These are phyloP conservation scores for Xenopus borealis DNA, from an alignment of 2,113 vertebrate genomes.

Conservation along the genomic window DNA sequence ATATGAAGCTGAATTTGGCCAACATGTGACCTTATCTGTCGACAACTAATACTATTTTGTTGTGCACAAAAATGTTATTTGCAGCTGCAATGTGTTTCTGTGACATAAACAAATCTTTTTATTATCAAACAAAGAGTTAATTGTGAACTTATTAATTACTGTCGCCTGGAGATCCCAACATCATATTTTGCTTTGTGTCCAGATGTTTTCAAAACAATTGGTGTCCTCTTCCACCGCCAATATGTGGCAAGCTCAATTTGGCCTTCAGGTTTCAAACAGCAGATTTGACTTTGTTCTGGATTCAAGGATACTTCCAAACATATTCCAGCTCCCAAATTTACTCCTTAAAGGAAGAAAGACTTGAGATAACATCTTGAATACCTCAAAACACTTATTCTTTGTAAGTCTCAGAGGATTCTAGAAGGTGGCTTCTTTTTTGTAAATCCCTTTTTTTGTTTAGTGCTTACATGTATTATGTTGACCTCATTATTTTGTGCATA, in stretches of 20 bases:
- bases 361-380: neutral
- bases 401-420: neutral
- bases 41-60: too few species aligned
- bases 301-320: neutral
- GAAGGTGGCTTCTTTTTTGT: neutral
- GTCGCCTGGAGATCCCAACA: neutral
- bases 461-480: neutral
- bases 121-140: neutral
- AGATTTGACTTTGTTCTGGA: neutral
- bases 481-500: too few species aligned
- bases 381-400: neutral
- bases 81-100: too few species aligned
- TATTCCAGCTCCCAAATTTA: neutral
- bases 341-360: neutral
- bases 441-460: neutral
- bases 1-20: too few species aligned
- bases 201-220: constrained; percentile 1
- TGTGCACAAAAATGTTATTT: too few species aligned
- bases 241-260: neutral
- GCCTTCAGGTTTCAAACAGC: neutral
- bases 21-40: too few species aligned
- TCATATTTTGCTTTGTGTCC: neutral
- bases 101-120: too few species aligned
- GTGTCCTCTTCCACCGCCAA: neutral
- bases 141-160: neutral